A percentile compares a stretch with the other conserved stretches of the same genome.
Evolutionary conservation across 2,113 vertebrate genomes (phyloP).

Genomic region (Esox niger): DNA sequence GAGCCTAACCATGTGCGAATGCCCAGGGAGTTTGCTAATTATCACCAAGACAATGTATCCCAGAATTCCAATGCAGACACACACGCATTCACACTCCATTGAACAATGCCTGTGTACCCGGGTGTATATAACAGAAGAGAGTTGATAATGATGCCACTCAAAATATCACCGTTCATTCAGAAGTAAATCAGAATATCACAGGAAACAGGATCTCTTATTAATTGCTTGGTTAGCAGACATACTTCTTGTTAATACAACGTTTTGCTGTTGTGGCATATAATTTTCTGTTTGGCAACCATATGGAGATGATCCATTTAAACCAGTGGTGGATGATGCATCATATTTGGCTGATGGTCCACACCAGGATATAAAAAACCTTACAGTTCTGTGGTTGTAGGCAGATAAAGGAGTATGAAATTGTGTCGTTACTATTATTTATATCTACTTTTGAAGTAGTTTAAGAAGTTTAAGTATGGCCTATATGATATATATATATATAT

Average conservation of each 20-base stretch:
- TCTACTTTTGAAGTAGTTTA: no score
- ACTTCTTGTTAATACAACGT: conserved; percentile 16
- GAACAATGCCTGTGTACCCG: conserved; percentile 7
- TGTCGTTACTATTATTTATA: no score
- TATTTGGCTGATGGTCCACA: no score
- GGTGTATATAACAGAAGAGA: conserved; percentile 28
- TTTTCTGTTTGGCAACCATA: background rate
- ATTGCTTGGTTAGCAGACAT: conserved; percentile 29
- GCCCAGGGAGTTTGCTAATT: conserved; percentile 19
- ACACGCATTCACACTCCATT: background rate
- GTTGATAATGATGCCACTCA: conserved; percentile 44
- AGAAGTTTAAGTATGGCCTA: no score
- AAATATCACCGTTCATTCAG: conserved; percentile 25
- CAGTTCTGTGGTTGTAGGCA: no score
- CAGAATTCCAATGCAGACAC: background rate
- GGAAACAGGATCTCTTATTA: conserved; percentile 15
- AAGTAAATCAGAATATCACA: conserved; percentile 25
- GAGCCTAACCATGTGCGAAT: background rate
- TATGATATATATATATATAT: no score
- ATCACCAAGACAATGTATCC: conserved; percentile 12
- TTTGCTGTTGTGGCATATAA: conserved; percentile 24
- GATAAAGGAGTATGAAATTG: no score
- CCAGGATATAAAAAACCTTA: no score
- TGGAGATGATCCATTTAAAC: conserved; percentile 21
- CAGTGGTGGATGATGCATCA: no score